Evolutionary conservation across 2,888 invertebrate species (phyloP), one percentile per base, ranked within the genome.

Genomic region (Drosophila peninsularis): DNA sequence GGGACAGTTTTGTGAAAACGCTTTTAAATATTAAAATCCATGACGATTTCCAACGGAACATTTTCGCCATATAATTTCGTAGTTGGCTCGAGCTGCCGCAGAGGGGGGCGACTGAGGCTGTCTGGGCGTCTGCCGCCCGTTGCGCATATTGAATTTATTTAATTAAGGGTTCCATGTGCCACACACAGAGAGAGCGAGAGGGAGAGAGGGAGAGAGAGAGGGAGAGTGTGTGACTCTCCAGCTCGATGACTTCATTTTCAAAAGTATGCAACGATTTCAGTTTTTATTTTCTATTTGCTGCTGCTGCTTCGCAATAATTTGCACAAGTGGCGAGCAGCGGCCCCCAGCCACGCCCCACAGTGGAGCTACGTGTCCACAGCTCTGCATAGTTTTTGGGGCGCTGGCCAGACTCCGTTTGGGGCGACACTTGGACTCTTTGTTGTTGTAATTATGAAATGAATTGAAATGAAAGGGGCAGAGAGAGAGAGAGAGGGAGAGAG

Each of bases 131-230:
- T 44, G 80, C 60, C 72, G 87, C 75, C 84, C 89, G 89, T 85
- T 88, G 88, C 90, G 90, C 90, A 91, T 91, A 91, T 91, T 91
- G 91, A 91, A 91, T 91, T 91, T 91, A 91, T 91, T 91, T 91
- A 91, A 91, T 91, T 91, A 91, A 91, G 90, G 89, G 89, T 84
- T 88, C 88, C 85, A 84, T 80, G 74, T 70, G 77, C 50, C 71
- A 79, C 71, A 75, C 61, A 71, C 62, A 17, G 5, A 39, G 10
- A 17, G 39, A 17, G 39, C 17, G 10, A 39, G 17, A 10, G 17
- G 10, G 39, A 10, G 17, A 10, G 10, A 10, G 17, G 17, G 17
- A 5, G 44, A 44, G 5, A 39, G 5, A 61, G 10, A 10, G 39
- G 10, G 39, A 39, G 39, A 39, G 45, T 54, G 47, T 60, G 66